Evolutionary conservation across 2,888 invertebrate genomes (phyloP), one percentile per base, ranked within the genome.

Genomic region (Drosophila merina): DNA sequence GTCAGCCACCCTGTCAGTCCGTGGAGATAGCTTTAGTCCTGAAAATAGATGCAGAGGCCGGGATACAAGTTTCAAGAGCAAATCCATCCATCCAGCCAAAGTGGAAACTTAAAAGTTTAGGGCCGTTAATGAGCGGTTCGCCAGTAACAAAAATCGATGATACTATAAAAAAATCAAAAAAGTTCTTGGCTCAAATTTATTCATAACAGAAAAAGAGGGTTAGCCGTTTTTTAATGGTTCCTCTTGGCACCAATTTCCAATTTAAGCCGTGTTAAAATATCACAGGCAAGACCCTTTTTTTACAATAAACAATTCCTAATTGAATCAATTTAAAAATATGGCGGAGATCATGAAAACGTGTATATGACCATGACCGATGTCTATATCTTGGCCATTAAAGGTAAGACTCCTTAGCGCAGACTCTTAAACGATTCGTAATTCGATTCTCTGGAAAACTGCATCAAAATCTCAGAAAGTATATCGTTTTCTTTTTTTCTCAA

Each of bases 51-150:
- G 36, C 44, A 10, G 36, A 12, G 14, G 50, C n/a, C 10, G 69
- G 56, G 54, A 31, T 50, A 38, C 59, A 78, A 81, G 55, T 83
- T 78, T 74, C 36, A 64, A 83, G 76, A 55, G 72, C 52, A 36
- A 54, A 66, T 42, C 56, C 49, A 67, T 57, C 31, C 59, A 40
- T 56, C 45, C 48, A 50, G 33, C 30, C 26, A 57, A 68, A 63
- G 62, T 71, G 64, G 33, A 68, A 69, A 64, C 57, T 74, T 25
- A 51, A 71, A 67, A 75, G 60, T 50, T 80, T 76, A 42, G 28
- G 9, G 48, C 56, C 64, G 58, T 62, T 84, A 84, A 81, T 84
- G 84, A 84, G 77, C 69, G 33, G 49, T n/a, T 54, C 25, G 44
- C 44, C 44, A 44, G 7, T 9, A 5, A 25, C 44, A 20, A 8